A percentile compares a stretch with the other conserved stretches of the same genome.
Conservation (phyloP, 2,113 vertebrate genomes). For the Serilophus lunatus region DNA sequence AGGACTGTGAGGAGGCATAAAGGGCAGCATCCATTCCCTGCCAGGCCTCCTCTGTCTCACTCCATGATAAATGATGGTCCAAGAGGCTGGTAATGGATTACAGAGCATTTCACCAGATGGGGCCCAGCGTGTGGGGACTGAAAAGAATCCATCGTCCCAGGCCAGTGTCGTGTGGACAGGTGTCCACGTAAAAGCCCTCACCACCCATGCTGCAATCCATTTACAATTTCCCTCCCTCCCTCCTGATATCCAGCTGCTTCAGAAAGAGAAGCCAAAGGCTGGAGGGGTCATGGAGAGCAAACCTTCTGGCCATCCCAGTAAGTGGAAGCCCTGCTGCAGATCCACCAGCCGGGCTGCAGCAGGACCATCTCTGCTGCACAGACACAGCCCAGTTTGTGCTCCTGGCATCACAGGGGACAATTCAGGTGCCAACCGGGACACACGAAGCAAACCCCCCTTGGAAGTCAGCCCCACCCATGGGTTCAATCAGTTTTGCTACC, state of each 20-base stretch:
- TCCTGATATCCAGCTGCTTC: neutral
- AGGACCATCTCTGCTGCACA: neutral
- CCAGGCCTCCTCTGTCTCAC: neutral
- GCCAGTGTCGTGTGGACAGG: neutral
- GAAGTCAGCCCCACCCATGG: neutral
- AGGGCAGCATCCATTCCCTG: conserved; percentile 36
- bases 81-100: neutral
- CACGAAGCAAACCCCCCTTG: neutral
- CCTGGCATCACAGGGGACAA: neutral
- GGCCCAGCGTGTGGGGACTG: neutral
- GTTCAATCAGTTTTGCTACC: neutral
- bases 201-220: neutral
- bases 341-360: neutral
- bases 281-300: neutral
- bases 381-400: rapidly evolving
- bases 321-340: neutral
- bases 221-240: neutral
- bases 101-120: conserved; percentile 6
- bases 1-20: neutral
- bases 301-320: neutral
- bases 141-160: neutral
- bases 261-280: neutral
- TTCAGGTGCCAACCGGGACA: neutral
- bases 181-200: neutral
- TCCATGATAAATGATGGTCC: neutral